These are phyloP conservation scores for Chelonus insularis DNA, from an alignment of 1,140 invertebrate species.

Conservation along the genomic window DNA sequence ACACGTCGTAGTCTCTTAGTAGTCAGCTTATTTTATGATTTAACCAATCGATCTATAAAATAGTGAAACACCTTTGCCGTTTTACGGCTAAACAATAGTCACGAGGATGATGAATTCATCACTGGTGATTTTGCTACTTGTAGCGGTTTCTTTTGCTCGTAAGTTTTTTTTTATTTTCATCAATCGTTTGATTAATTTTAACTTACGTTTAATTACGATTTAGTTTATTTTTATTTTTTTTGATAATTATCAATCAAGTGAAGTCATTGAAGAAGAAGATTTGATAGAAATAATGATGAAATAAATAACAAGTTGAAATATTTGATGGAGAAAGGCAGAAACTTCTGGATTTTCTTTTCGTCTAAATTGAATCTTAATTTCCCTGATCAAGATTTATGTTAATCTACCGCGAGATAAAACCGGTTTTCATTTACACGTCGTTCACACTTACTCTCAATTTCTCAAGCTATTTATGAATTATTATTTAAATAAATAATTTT, in stretches of 20 bases:
- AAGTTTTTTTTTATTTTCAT: constrained; percentile 35
- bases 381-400: no score
- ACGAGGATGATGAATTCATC: constrained; percentile 44
- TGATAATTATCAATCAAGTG: no score
- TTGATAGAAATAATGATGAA: neutral
- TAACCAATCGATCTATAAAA: neutral
- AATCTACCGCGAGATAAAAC: no score
- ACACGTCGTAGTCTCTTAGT: neutral
- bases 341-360: no score
- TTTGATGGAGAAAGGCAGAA: neutral
- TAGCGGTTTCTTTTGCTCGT: constrained; percentile 41
- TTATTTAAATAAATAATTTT: constrained; percentile 2
- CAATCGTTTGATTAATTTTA: constrained; percentile 6
- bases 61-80: neutral
- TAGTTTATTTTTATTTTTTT: no score
- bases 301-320: neutral
- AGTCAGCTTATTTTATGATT: neutral
- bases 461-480: neutral
- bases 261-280: no score
- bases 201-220: neutral
- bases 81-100: neutral
- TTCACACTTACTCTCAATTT: constrained; percentile 25
- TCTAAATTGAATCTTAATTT: no score
- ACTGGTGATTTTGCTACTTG: constrained; percentile 45
- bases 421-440: neutral